Evolutionary conservation across 1,140 invertebrate genomes (phyloP), one percentile per base, ranked within the genome.

Genomic region (Drosophila jambulina): DNA sequence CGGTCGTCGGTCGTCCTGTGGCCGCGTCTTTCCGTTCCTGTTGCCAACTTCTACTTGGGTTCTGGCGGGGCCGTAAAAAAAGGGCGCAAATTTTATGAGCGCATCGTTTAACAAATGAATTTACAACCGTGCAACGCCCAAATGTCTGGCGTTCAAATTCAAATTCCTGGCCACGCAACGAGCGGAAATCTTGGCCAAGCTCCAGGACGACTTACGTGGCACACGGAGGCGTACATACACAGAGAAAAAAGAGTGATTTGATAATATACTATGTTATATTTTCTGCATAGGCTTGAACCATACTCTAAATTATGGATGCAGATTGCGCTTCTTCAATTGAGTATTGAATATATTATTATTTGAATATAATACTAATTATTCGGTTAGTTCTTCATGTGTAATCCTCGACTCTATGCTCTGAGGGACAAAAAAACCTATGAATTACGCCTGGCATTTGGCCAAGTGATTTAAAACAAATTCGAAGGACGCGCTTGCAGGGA

Each of bases 61-160:
- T 57, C 19, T 29, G 43, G 56, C 49, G 69, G 56, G 75, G 61
- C 81, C 81, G 65, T 91, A 79, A 90, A 88, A 90, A 90, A 85
- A 91, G 85, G 82, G 86, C 85, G 85, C 86, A 91, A 91, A 87
- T 92, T 92, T 91, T 92, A 92, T 92, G 91, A 92, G 82, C 82
- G 80, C 88, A 90, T 92, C 91, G 85, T 92, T 92, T 92, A 92
- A 92, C 88, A 92, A 92, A 92, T 92, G 91, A 92, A 92, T 92
- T 92, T 92, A 92, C 91, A 92, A 91, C 91, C 88, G 83, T 91
- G 91, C 83, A 92, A 92, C 91, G 91, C 91, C 91, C 91, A 92
- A 92, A 86, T 92, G 91, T 92, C 91, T 92, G 91, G 91, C 91
- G 91, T 92, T 92, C 90, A 84, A 91, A 91, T 92, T 92, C 87